Evolutionary conservation across 2,113 vertebrate genomes (phyloP), one percentile per base, ranked within the genome.

Genomic region (Varanus komodoensis): DNA sequence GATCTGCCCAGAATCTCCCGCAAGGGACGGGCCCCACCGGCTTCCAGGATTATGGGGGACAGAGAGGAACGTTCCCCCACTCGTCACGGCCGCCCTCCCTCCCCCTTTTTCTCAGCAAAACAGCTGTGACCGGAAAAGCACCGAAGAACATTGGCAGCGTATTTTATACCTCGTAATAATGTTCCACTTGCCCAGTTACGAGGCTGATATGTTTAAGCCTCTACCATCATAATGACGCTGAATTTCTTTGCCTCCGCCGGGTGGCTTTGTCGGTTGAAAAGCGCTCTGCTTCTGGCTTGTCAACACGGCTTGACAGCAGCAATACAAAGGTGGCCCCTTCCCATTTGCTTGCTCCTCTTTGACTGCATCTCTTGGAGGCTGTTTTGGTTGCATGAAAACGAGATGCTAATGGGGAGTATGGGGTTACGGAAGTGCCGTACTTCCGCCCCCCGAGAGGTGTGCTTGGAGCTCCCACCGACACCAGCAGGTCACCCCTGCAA

Each of bases 371-470:
- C 3, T 92, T 80, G 95, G 94, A 93, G 29, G 0, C 86, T 92
- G 84, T 25, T 90, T 94, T 87, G 86, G 77, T 92, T 89, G 74
- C 74, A 1, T 89, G 92, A 89, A 77, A 87, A 84, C 85, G 68
- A 52, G 83, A 90, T 94, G 92, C 94, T 96, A 93, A 95, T 96
- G 92, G 93, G 92, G 96, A 96, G 95, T 95, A 95, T 93, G 95
- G 90, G 93, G 95, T 64, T 27, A 90, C 0, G 0, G 89, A 83
- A 84, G 91, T 91, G 91, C 80, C 3, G 8, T 57, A 86, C 84
- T 93, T 1, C 3, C 0, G 8, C 67, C 90, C 50, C 1, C 89
- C 25, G 0, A 54, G 88, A 92, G 2, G 2, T 27, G 87, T 67
- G 68, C 94, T 90, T n/a, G 91, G 69, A 7, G 86, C 93, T 0